Percentiles rank a stretch among this genome's conserved stretches.
These are phyloP conservation scores for Schrankia costaestrigalis DNA, from an alignment of 2,888 invertebrate species.

Conservation along the genomic window DNA sequence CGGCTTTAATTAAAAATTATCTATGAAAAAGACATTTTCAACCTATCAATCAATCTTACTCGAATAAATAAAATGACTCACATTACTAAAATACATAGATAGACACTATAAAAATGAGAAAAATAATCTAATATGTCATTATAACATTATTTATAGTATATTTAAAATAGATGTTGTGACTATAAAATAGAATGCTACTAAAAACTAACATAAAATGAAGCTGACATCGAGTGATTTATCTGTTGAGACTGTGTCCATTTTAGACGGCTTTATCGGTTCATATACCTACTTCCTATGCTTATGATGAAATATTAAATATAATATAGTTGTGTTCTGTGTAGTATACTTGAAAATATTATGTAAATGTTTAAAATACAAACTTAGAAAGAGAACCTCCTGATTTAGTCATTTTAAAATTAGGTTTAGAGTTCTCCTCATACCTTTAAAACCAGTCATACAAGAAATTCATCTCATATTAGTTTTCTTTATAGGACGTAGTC, in stretches of 20 bases:
- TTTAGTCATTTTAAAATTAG: too few relatives aligned
- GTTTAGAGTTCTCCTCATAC: too few relatives aligned
- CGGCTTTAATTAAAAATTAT: too few relatives aligned
- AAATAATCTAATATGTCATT: slow-evolving; percentile 47
- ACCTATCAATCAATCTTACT: too few relatives aligned
- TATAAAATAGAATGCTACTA: slow-evolving; percentile 47
- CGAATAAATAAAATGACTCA: too few relatives aligned
- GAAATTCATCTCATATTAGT: too few relatives aligned
- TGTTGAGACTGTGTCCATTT: slow-evolving; percentile 41
- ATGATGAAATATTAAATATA: slow-evolving; percentile 49
- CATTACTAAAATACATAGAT: slow-evolving; percentile 44
- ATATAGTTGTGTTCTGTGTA: slow-evolving; percentile 28
- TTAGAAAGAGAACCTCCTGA: neutral
- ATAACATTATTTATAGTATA: slow-evolving; percentile 32
- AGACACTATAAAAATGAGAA: too few relatives aligned
- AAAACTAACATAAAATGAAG: slow-evolving; percentile 44
- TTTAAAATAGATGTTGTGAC: slow-evolving; percentile 43
- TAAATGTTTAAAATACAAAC: neutral
- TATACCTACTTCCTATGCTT: too few relatives aligned
- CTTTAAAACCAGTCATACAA: too few relatives aligned
- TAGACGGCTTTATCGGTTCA: slow-evolving; percentile 31
- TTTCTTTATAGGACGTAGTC: too few relatives aligned
- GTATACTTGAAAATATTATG: slow-evolving; percentile 16
- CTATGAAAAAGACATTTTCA: too few relatives aligned
- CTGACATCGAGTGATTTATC: slow-evolving; percentile 50